Evolutionary conservation across 2,797 vertebrate species (phyloP).

Genomic region (Gymnoscopelus microlampas): DNA sequence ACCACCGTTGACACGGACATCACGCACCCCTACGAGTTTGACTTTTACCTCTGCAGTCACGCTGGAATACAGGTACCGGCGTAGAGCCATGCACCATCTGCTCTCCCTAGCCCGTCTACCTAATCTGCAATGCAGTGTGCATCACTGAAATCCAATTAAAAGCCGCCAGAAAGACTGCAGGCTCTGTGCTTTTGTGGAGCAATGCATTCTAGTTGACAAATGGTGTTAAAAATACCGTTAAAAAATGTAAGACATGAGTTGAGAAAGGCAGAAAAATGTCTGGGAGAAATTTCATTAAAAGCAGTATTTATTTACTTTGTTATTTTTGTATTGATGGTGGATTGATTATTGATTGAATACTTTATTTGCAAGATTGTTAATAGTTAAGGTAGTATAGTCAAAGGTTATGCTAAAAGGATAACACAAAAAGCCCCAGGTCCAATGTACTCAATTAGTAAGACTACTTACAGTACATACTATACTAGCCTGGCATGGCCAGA

Average conservation of each 20-base stretch:
- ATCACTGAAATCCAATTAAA: background rate
- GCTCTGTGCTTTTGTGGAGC: background rate
- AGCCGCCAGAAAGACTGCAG: background rate
- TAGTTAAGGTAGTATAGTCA: too few species aligned
- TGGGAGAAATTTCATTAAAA: too few species aligned
- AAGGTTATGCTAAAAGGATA: too few species aligned
- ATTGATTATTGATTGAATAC: too few species aligned
- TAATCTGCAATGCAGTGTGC: background rate
- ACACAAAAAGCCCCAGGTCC: too few species aligned
- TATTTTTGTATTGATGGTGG: too few species aligned
- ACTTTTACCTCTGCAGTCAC: slow-evolving; percentile 99
- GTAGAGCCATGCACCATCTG: slow-evolving; percentile 16
- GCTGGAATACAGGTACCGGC: slow-evolving; percentile 98
- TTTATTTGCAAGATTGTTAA: too few species aligned
- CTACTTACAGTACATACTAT: too few species aligned
- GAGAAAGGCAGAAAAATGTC: background rate
- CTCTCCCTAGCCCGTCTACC: background rate
- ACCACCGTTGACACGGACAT: slow-evolving; percentile 98
- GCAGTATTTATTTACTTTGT: too few species aligned
- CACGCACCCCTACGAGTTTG: slow-evolving; percentile 97
- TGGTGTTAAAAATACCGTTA: background rate
- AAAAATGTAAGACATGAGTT: background rate
- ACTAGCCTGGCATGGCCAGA: too few species aligned
- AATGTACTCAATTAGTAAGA: too few species aligned
- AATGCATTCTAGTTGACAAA: background rate